Base-by-base conservation (phyloP, 2,797 vertebrate genomes). In the Spinus pinus region DNA sequence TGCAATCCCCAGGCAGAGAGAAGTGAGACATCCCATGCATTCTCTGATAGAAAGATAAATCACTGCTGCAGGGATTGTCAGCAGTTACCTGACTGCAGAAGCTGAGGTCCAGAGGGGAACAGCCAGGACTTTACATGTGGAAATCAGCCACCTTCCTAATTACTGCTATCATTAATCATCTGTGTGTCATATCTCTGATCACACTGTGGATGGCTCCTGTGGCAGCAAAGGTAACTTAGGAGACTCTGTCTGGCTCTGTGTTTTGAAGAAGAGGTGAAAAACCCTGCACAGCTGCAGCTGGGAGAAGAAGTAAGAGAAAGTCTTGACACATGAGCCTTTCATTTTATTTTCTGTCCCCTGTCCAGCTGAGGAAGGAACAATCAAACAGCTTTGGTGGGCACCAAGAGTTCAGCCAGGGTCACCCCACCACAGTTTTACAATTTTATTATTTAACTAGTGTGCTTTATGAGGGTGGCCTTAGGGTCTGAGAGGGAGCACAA, bases 41-140 rank as follows among this genome's bases (percentile, higher is more conserved):
- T 78, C 54, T 13, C 28, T 69, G 57, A 78, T 72, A 69, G 75
- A 83, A 87, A 87, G 78, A 87, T 81, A 91, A 95, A 94, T 96
- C 82, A 65, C 82, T 80, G 39, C 74, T 91, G 54, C 39, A 65
- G 74, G 28, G 12, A 46, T 44, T 1, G 1, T 78, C 81, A 74
- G 72, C 69, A 71, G 74, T 44, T 88, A 67, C 71, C 79, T 88
- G 84, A 31, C 54, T 3, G 6, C 44, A 61, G 70, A 56, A 67
- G 44, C 81, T 74, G 54, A 87, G 74, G 67, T 64, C 62, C 25
- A 23, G 51, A 70, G n/a, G 57, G 64, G 39, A 85, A 6, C 61
- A 77, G 46, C 46, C 84, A 82, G 84, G 81, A 65, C n/a, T 96
- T 72, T 15, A 25, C 17, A 20, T 6, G 35, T 71, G 71, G 71